These are phyloP conservation scores for Drosophila fungiperda DNA, from an alignment of 2,888 invertebrate species.

Conservation along the genomic window DNA sequence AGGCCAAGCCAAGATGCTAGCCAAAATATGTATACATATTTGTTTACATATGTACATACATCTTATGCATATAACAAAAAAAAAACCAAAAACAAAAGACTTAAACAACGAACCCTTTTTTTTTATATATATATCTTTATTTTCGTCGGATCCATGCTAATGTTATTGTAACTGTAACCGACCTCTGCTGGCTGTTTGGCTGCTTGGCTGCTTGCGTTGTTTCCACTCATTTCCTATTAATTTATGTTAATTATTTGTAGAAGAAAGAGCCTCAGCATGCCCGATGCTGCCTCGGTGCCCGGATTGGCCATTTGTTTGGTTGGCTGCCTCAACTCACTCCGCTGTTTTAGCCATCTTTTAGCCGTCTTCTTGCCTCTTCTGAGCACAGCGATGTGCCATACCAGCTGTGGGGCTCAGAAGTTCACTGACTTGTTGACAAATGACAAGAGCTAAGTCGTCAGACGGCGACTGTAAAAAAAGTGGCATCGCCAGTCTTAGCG, in stretches of 20 bases:
- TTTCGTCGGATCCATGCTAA: slow-evolving; percentile 41
- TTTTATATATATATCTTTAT: slow-evolving; percentile 30
- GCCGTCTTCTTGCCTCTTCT: slow-evolving; percentile 34
- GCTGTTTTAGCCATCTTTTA: slow-evolving; percentile 11
- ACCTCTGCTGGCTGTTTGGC: slow-evolving; percentile 13
- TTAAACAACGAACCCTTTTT: slow-evolving; percentile 58
- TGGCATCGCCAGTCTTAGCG: slow-evolving; percentile 19
- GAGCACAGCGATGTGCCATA: slow-evolving; percentile 23
- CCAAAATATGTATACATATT: slow-evolving; percentile 7
- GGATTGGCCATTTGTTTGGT: slow-evolving; percentile 42
- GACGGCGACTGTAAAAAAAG: slow-evolving; percentile 44
- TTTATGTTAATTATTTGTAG: slow-evolving; percentile 75
- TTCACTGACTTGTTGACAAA: slow-evolving; percentile 78
- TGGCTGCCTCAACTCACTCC: slow-evolving; percentile 25
- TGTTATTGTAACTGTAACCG: slow-evolving; percentile 62
- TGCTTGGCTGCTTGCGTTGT: slow-evolving; percentile 39
- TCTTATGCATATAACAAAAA: slow-evolving; percentile 1
- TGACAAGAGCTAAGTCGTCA: slow-evolving; percentile 69
- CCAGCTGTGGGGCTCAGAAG: slow-evolving; percentile 50
- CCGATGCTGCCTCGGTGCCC: slow-evolving; percentile 39
- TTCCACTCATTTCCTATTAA: slow-evolving; percentile 75
- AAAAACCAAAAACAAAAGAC: slow-evolving; percentile 67
- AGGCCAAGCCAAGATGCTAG: slow-evolving; percentile 8
- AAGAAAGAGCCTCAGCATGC: slow-evolving; percentile 63
- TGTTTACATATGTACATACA: background rate